A percentile compares a stretch with the other conserved stretches of the same genome.
phyloP scores from a whole-genome alignment of 2,797 vertebrate genomes.

The Huso huso region DNA sequence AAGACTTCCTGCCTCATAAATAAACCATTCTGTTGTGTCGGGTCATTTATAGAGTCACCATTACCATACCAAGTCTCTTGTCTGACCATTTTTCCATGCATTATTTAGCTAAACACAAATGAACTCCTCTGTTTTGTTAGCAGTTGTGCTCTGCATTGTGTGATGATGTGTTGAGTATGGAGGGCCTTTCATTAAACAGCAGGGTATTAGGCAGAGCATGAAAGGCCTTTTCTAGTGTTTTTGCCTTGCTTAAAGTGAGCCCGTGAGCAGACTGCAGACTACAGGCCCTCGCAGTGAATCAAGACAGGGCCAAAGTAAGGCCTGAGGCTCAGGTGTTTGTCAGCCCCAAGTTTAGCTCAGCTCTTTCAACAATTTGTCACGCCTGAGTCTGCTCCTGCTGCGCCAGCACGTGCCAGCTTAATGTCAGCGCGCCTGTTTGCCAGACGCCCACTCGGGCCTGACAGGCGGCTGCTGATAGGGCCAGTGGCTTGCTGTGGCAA shows the following conservation, averaged over 20 bases:
- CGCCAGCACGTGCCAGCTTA: constrained; percentile 89
- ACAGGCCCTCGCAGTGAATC: constrained; percentile 42
- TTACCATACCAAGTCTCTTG: constrained; percentile 8
- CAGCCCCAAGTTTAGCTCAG: constrained; percentile 69
- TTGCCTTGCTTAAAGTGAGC: constrained; percentile 32
- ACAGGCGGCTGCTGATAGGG: constrained; percentile 61
- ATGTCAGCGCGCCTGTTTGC: constrained; percentile 58
- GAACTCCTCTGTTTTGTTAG: constrained; percentile 17
- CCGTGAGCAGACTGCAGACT: constrained; percentile 34
- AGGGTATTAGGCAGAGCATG: constrained; percentile 38
- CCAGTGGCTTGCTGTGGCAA: constrained; percentile 64
- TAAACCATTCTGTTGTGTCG: constrained; percentile 14
- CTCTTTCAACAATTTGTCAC: constrained; percentile 94
- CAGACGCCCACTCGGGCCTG: constrained; percentile 72
- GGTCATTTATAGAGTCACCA: constrained; percentile 18
- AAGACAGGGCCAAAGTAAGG: constrained; percentile 36
- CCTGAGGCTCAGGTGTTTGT: constrained; percentile 86
- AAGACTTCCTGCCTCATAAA: constrained; percentile 13
- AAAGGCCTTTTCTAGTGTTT: constrained; percentile 35
- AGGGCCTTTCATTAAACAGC: constrained; percentile 39
- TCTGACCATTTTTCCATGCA: not conserved
- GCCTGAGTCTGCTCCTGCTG: constrained; percentile 77
- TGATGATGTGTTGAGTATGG: constrained; percentile 23
- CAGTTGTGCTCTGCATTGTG: constrained; percentile 22
- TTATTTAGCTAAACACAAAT: constrained; percentile 5